A percentile compares a stretch with the other conserved stretches of the same genome.
phyloP scores from a whole-genome alignment of 2,888 invertebrate species.

The Sisyra terminalis region DNA sequence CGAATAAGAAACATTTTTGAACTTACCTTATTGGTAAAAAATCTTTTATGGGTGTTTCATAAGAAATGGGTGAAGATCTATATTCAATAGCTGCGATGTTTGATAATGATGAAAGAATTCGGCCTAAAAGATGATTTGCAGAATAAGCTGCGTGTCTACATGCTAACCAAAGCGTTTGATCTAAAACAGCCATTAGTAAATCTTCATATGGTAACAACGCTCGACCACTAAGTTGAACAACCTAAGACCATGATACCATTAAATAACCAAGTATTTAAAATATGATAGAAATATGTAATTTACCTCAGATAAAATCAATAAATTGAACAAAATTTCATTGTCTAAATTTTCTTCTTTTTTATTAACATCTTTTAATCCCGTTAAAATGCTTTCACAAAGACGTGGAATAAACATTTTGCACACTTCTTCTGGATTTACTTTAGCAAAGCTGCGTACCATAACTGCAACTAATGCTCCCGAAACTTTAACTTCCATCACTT shows the following conservation, averaged over 20 bases:
- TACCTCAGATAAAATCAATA: constrained; percentile 56
- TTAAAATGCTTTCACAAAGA: constrained; percentile 46
- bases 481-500: constrained; percentile 69
- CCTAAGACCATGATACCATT: constrained; percentile 19
- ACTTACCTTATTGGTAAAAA: constrained; percentile 49
- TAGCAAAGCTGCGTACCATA: constrained; percentile 46
- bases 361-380: constrained; percentile 42
- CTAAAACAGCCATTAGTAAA: constrained; percentile 45
- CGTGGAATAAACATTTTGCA: constrained; percentile 56
- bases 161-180: constrained; percentile 49
- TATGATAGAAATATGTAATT: constrained; percentile 11
- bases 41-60: constrained; percentile 44
- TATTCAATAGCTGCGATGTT: constrained; percentile 43
- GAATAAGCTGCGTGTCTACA: constrained; percentile 47
- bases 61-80: constrained; percentile 40
- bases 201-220: constrained; percentile 48
- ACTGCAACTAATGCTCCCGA: constrained; percentile 67
- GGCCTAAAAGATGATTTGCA: constrained; percentile 41
- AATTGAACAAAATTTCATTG: constrained; percentile 58
- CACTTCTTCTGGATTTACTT: constrained; percentile 50
- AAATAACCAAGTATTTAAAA: constrained; percentile 10
- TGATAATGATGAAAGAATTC: constrained; percentile 41
- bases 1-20: background rate
- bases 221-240: constrained; percentile 47
- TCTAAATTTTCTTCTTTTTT: constrained; percentile 61